Base-by-base conservation (phyloP, 2,888 invertebrate species). In the Athrips mouffetella region DNA sequence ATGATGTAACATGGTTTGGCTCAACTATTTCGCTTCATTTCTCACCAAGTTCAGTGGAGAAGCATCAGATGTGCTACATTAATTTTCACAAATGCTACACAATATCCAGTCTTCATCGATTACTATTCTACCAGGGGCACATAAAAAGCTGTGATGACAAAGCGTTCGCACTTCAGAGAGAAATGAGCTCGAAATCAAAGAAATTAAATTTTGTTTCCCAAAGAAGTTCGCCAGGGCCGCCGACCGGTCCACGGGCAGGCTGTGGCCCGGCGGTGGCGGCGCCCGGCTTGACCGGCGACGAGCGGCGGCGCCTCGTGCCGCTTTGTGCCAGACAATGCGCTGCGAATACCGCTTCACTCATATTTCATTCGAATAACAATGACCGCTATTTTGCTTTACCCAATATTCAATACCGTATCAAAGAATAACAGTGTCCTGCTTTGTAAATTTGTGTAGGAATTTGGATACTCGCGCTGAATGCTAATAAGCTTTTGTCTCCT, bases 161-260 rank as follows among this genome's bases (percentile, higher is more conserved):
- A 76, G 65, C 35, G 72, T 60, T 57, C 63, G 61, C 60, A 64
- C 66, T 71, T 68, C 58, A 61, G 63, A 67, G 69, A 70, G 75
- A 71, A 73, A 69, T 69, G 69, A 68, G 68, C 70, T 70, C 67
- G 65, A 73, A 82, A 74, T 78, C 74, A 73, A 71, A 76, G 70
- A 80, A 83, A 83, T 82, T 81, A 73, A 80, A 78, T 79, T 80
- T 76, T 75, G 73, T 76, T 73, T 76, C 75, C 71, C 63, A 65
- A 70, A 73, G 70, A 72, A 76, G 74, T 75, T 75, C 60, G 66
- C 59, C 18, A 18, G 25, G 3, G 23, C 65, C 54, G 37, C 18
- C n/a, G n/a, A n/a, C n/a, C n/a, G n/a, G n/a, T n/a, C n/a, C 23
- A 21, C 23, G 40, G 5, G 11, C n/a, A 31, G n/a, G n/a, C n/a